Conservation (phyloP, 2,888 invertebrate genomes). For the Oscheius sp. region DNA sequence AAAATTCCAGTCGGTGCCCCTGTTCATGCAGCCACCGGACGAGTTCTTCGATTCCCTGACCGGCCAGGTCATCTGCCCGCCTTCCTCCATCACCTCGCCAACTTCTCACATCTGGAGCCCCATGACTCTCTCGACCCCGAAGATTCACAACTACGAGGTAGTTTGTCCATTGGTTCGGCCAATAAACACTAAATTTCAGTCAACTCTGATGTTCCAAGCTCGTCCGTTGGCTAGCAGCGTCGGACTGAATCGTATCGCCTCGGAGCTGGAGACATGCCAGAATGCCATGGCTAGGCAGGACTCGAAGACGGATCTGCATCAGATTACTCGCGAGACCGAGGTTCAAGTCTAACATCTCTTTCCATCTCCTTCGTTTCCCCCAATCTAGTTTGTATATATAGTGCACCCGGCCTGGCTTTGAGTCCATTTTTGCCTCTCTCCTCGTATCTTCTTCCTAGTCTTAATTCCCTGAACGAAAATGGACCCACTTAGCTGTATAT, state of each 20-base stretch:
- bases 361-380: constrained; percentile 12
- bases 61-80: constrained; percentile 32
- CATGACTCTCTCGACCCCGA: not conserved
- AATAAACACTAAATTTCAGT: constrained; percentile 9
- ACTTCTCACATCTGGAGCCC: constrained; percentile 12
- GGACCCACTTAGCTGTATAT: constrained; percentile 32
- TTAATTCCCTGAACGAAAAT: not conserved
- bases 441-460: not conserved
- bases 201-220: constrained; percentile 29
- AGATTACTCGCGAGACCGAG: constrained; percentile 35
- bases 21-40: constrained; percentile 39
- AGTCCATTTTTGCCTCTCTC: constrained; percentile 17
- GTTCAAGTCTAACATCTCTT: constrained; percentile 30
- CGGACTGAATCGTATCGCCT: constrained; percentile 19
- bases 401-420: constrained; percentile 26
- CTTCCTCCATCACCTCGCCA: constrained; percentile 27
- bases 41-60: constrained; percentile 32
- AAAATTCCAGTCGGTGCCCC: constrained; percentile 28
- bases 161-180: not conserved
- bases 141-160: constrained; percentile 32
- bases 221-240: constrained; percentile 4
- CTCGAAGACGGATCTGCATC: constrained; percentile 37
- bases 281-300: constrained; percentile 38
- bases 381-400: constrained; percentile 15
- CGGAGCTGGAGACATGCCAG: constrained; percentile 36